A percentile compares a stretch with the other conserved stretches of the same genome.
These are phyloP conservation scores for Arion vulgaris DNA, from an alignment of 1,140 invertebrate species.

Conservation along the genomic window DNA sequence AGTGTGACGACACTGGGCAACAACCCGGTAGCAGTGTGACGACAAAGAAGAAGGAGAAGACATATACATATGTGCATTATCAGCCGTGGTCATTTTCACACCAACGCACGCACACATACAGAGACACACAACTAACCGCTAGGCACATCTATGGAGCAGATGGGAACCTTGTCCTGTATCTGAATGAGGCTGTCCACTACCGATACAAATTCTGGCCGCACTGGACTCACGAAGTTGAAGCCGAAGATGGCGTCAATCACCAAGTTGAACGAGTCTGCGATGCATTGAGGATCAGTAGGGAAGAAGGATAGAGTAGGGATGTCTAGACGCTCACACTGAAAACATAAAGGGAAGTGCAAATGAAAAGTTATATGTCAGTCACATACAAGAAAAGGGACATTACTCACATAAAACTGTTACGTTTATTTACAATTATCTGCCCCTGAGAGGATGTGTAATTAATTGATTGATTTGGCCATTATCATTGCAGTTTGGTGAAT, in stretches of 20 bases:
- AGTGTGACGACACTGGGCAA: too few species aligned
- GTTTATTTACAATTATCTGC: too few species aligned
- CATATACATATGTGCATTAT: too few species aligned
- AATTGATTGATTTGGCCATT: too few species aligned
- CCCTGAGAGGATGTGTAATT: too few species aligned
- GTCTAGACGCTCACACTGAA: conserved; percentile 87
- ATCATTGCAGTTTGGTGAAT: too few species aligned
- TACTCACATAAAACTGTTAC: too few species aligned
- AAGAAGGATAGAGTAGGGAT: conserved; percentile 82
- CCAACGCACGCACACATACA: neutral
- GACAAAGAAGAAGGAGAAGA: too few species aligned
- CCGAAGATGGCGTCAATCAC: conserved; percentile 93
- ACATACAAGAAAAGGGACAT: too few species aligned
- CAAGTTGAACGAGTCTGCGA: conserved; percentile 68
- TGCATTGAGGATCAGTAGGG: conserved; percentile 73
- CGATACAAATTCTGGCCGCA: conserved; percentile 82
- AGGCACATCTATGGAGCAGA: conserved; percentile 95
- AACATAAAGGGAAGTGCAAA: conserved; percentile 55
- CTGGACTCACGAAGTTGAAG: conserved; percentile 94
- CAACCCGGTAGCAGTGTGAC: too few species aligned
- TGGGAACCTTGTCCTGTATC: conserved; percentile 76
- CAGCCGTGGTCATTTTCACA: too few species aligned
- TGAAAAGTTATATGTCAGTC: too few species aligned
- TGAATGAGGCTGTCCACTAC: conserved; percentile 80
- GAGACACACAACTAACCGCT: conserved; percentile 76